Evolutionary conservation across 2,888 invertebrate genomes (phyloP), one percentile per base, ranked within the genome.

Genomic region (Drosophila prostipennis): DNA sequence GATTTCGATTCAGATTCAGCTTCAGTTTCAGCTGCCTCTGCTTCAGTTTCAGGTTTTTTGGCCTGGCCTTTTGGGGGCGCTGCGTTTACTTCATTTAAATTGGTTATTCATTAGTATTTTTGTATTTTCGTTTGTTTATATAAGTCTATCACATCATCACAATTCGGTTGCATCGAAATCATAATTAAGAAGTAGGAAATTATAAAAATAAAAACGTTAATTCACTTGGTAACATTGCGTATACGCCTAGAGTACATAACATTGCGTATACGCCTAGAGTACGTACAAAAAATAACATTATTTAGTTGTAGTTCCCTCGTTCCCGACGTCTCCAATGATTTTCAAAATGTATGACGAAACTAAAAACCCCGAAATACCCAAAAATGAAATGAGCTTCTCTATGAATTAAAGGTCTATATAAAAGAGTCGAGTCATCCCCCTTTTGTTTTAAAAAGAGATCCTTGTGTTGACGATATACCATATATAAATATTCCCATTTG

Each of bases 71-170:
- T 40, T 39, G 43, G 61, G 61, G 61, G 51, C 52, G 40, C 55
- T 57, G 74, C 69, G 26, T 54, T 45, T 65, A 55, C 67, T 74
- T 74, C 46, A 48, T 72, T 72, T 72, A 52, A 72, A 69, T 72
- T 68, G 74, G 45, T 75, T 76, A 59, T 75, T 76, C 57, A 73
- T 72, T 85, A 72, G 78, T 71, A 83, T 73, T 74, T 88, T 88
- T 80, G 79, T 84, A 84, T 84, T 73, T 89, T 77, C 64, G 61
- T 73, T 69, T 51, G 68, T 75, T 77, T 87, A 81, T 78, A 87
- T 89, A 90, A 90, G 90, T 90, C 90, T 90, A 90, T 90, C 90
- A 90, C 91, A 90, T 90, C 91, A 90, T 90, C 90, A 91, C 90
- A 91, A 91, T 89, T 90, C 74, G 85, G 83, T 84, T 87, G 87